Evolutionary conservation across 2,113 vertebrate genomes (phyloP), one percentile per base, ranked within the genome.

Genomic region (Zosterops lateralis): DNA sequence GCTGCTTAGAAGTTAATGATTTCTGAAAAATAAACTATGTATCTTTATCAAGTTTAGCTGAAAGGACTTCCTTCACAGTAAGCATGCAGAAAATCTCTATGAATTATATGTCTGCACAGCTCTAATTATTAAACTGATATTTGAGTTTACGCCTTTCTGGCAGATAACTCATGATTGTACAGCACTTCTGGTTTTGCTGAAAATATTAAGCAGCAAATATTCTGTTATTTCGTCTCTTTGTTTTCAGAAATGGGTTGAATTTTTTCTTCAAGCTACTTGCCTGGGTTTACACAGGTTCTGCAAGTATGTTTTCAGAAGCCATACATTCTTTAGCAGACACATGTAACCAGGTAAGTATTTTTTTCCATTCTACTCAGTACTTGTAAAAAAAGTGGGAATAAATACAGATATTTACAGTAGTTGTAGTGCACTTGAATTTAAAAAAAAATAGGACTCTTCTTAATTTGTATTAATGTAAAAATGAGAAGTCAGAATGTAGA

Each of bases 241-340:
- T 87, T 94, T 97, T 71, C 96, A 99, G 99, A 98, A 99, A 99
- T 97, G 99, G 99, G 14, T 97, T 99, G 97, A 99, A 99, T 95
- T 99, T 99, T 96, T 97, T 99, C 97, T 99, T 99, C 95, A 99
- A 99, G 95, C 98, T 99, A 32, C 98, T 99, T 96, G 99, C 99
- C 24, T 99, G 99, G 99, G 98, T 99, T 97, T 99, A 99, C 97
- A 99, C 99, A 6, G 99, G 99, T 94, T 99, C 99, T 84, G 98
- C 99, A 51, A 99, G 99, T 96, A 99, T 99, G 99, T 99, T 99
- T 96, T 99, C 99, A 20, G 99, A 99, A 98, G 99, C 99, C 91
- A 98, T 99, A 96, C 99, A 99, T 96, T 99, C 99, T 82, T 96
- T 99, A 97, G 99, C 99, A 56, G 99, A 99, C 97, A 99, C 99